A percentile compares a stretch with the other conserved stretches of the same genome.
Evolutionary conservation across 2,888 invertebrate genomes (phyloP).

Genomic region (Eumacrocentrus americanus): DNA sequence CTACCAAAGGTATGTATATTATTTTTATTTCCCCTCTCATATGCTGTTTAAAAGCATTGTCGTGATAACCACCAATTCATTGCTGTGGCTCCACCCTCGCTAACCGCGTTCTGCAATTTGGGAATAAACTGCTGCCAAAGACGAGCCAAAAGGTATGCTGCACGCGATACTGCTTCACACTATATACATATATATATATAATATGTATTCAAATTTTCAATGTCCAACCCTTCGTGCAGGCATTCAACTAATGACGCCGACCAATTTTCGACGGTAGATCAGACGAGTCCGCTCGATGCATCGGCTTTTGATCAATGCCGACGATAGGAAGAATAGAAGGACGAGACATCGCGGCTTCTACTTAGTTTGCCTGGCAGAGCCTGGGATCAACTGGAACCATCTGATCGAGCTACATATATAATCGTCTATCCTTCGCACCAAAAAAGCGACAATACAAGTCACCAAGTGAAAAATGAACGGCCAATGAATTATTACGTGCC

Average conservation of each 20-base stretch:
- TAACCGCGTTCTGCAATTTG: slow-evolving; percentile 21
- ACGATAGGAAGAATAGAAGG: slow-evolving; percentile 20
- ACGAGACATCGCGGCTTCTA: not conserved
- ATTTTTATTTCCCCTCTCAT: no score
- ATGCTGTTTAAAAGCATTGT: no score
- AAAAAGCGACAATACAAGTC: not conserved
- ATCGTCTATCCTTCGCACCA: slow-evolving; percentile 5
- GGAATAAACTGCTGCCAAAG: slow-evolving; percentile 2
- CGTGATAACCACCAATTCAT: no score
- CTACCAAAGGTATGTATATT: no score
- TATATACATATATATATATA: slow-evolving; percentile 15
- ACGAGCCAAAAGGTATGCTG: slow-evolving; percentile 7
- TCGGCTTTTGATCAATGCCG: slow-evolving; percentile 36
- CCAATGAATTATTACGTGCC: slow-evolving; percentile 11
- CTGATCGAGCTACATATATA: not conserved
- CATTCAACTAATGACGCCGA: slow-evolving; percentile 36
- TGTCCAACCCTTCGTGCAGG: slow-evolving; percentile 38
- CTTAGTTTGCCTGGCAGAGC: not conserved
- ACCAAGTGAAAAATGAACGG: slow-evolving; percentile 4
- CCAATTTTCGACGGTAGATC: slow-evolving; percentile 38
- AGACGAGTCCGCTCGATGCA: slow-evolving; percentile 7
- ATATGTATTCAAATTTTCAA: slow-evolving; percentile 39
- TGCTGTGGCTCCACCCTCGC: slow-evolving; percentile 20
- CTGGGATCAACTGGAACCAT: slow-evolving; percentile 1
- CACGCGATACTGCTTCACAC: slow-evolving; percentile 24